These are phyloP conservation scores for Yoshiicerus persimilis DNA, from an alignment of 1,140 invertebrate species.

Conservation along the genomic window DNA sequence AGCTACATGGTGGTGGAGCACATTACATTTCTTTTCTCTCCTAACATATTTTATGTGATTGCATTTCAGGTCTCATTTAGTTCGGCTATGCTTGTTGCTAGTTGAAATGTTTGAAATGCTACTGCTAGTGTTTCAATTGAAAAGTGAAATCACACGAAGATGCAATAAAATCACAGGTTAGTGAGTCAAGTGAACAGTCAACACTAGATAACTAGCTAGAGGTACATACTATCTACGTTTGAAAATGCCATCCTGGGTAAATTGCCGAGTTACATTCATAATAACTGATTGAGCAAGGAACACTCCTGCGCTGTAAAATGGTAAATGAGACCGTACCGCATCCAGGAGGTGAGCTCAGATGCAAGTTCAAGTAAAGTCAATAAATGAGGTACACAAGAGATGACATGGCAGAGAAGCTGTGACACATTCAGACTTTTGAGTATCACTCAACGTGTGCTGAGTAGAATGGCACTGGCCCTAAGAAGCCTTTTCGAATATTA, in stretches of 20 bases:
- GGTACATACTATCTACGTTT: not conserved
- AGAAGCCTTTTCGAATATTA: conserved; percentile 64
- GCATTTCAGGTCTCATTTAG: not conserved
- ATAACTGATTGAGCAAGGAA: not conserved
- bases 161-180: not conserved
- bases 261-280: not conserved
- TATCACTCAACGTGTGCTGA: conserved; percentile 7
- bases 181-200: not conserved
- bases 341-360: conserved; percentile 17
- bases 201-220: not conserved
- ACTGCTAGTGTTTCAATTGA: not conserved
- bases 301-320: conserved; percentile 17
- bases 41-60: not conserved
- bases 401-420: conserved; percentile 5
- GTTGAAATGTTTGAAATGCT: not conserved
- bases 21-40: not conserved
- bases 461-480: conserved; percentile 21
- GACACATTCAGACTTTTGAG: conserved; percentile 11
- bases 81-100: not conserved
- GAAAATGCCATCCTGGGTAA: not conserved
- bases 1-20: not conserved
- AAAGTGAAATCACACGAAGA: not conserved
- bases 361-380: conserved; percentile 22
- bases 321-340: conserved; percentile 18
- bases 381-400: conserved; percentile 19